phyloP scores from a whole-genome alignment of 2,113 vertebrate genomes.

The Patagioenas fasciata region DNA sequence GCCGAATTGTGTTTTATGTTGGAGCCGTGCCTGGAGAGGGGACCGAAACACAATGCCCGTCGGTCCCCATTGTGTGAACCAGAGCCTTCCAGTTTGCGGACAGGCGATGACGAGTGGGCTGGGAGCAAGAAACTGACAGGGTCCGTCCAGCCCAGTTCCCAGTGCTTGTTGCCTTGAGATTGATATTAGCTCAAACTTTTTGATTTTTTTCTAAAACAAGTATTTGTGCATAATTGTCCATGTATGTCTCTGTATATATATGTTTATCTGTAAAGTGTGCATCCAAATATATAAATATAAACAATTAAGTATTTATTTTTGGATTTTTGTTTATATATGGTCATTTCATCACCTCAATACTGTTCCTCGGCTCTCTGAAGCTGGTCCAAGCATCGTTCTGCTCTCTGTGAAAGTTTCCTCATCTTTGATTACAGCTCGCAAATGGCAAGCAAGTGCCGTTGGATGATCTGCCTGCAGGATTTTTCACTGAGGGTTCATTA shows the following conservation, averaged over 20 bases:
- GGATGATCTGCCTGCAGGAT: not conserved
- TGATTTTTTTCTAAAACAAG: not conserved
- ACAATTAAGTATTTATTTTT: no score
- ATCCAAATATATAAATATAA: no score
- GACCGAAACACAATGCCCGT: not conserved
- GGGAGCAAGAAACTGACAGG: not conserved
- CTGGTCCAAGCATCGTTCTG: not conserved
- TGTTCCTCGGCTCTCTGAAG: not conserved
- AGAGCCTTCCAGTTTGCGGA: not conserved
- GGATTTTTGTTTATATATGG: not conserved
- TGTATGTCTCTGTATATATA: not conserved
- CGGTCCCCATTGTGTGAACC: slow-evolving; percentile 25
- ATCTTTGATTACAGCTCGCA: not conserved
- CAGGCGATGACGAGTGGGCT: not conserved
- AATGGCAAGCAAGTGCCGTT: not conserved
- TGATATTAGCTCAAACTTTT: not conserved
- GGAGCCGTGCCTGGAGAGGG: slow-evolving; percentile 43
- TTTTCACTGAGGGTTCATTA: not conserved
- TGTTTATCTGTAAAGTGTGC: no score
- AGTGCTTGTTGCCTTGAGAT: not conserved
- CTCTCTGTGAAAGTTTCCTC: not conserved
- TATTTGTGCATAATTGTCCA: not conserved
- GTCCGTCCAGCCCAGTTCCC: not conserved
- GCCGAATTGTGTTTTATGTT: slow-evolving; percentile 20
- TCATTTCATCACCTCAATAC: not conserved